Evolutionary conservation across 23 tunicate genomes (phyloP), one percentile per base, ranked within the genome.

Genomic region (Aplidium turbinatum): DNA sequence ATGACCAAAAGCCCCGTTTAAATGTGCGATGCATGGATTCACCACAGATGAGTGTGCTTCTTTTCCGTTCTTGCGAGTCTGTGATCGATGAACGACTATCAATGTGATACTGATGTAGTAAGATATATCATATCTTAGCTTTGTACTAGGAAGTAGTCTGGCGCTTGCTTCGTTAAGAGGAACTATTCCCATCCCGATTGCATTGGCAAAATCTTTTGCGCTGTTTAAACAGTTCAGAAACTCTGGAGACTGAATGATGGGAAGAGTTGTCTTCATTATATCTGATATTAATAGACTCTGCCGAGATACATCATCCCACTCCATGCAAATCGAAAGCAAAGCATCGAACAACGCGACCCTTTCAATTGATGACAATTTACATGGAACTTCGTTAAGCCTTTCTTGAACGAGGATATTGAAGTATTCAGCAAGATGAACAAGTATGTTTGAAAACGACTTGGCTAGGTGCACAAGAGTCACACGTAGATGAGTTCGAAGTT

Each of bases 291-390:
- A 33, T 1, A 25, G n/a, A 21, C 68, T 56, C 38, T 88, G 96
- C 1, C 32, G 66, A 26, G 27, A 58, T 50, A 66, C 76, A 47
- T 75, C 73, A 34, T 88, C 76, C 96, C 87, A 88, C 38, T 88
- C 96, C 29, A 32, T 36, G 70, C 96, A 81, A 30, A 88, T 54
- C 27, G 81, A n/a, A 46, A 81, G 47, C 58, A 88, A 23, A 0
- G 72, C 57, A 25, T 88, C 96, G 58, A 74, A 88, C 72, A 88
- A 42, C 26, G 79, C 47, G 7, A 68, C 72, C 27, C 55, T 81
- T 38, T 88, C 96, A 21, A 55, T 63, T 29, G 81, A 58, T 1
- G 60, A 54, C 18, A 83, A 36, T 19, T 23, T 29, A 24, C 54
- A n/a, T 3, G 71, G 75, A 1, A 18, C 35, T 7, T 63, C 64